Percentiles rank a stretch among this genome's conserved stretches.
phyloP scores from a whole-genome alignment of 1,140 invertebrate genomes.

The Aphaenogaster ashmeadi region DNA sequence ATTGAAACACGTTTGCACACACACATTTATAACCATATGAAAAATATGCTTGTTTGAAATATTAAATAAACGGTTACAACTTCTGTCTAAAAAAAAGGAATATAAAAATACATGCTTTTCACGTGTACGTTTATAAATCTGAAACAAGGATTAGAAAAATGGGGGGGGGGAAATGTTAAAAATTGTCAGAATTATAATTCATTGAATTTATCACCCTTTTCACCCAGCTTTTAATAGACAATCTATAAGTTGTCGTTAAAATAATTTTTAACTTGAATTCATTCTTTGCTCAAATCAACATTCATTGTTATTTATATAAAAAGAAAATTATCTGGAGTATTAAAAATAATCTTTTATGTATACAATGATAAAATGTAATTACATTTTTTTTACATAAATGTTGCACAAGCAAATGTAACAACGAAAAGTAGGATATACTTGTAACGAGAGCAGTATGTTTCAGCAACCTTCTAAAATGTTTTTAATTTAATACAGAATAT shows the following conservation, averaged over 20 bases:
- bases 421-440: background rate
- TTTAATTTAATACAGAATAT: slow-evolving; percentile 12
- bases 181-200: slow-evolving; percentile 6
- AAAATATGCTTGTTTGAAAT: background rate
- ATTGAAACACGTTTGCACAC: background rate
- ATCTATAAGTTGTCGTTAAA: background rate
- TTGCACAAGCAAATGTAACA: background rate
- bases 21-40: background rate
- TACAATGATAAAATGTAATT: background rate
- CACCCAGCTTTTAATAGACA: background rate
- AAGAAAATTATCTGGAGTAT: background rate
- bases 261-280: background rate
- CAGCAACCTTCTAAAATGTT: background rate
- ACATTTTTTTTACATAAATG: background rate
- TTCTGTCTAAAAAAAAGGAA: background rate
- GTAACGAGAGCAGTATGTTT: background rate
- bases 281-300: background rate
- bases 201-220: background rate
- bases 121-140: background rate
- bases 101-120: background rate
- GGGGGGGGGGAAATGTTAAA: background rate
- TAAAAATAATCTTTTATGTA: background rate
- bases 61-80: background rate
- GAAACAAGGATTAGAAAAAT: background rate
- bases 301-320: background rate